phyloP scores from a whole-genome alignment of 2,888 invertebrate species.

The Invenusta paracnida region DNA sequence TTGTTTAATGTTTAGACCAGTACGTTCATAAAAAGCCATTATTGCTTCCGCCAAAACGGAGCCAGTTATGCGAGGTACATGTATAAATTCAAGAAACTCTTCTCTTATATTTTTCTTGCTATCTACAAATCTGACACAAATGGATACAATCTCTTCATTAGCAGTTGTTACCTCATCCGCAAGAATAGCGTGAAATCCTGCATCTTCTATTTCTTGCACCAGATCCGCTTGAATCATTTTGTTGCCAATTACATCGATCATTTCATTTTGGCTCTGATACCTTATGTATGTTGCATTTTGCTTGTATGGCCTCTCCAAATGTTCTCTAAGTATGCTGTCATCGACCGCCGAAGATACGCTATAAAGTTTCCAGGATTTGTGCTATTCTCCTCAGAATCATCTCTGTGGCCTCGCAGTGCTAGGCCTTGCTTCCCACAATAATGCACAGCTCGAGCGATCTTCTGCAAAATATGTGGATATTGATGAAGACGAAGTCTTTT shows the following conservation, averaged over 20 bases:
- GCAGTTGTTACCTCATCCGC: conserved; percentile 40
- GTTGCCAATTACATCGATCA: conserved; percentile 14
- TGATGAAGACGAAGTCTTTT: neutral
- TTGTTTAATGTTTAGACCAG: conserved; percentile 31
- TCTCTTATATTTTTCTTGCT: conserved; percentile 35
- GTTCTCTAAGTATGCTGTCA: conserved; percentile 11
- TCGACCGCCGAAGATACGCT: neutral
- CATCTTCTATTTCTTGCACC: conserved; percentile 37
- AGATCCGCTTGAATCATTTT: conserved; percentile 35
- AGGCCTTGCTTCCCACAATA: neutral
- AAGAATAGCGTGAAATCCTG: conserved; percentile 33
- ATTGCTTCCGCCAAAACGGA: conserved; percentile 9
- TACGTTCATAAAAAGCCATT: neutral
- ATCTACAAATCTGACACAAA: conserved; percentile 41
- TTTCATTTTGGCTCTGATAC: conserved; percentile 35
- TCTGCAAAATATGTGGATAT: neutral
- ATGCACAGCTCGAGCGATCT: neutral
- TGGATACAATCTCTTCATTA: conserved; percentile 33
- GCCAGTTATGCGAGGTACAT: conserved; percentile 35
- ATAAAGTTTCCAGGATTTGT: neutral
- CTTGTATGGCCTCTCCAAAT: neutral
- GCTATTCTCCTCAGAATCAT: neutral
- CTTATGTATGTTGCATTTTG: conserved; percentile 35
- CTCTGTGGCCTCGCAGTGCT: neutral
- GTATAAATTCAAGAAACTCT: conserved; percentile 38